phyloP scores from a whole-genome alignment of 2,113 vertebrate genomes.

The Eulemur macaco region DNA sequence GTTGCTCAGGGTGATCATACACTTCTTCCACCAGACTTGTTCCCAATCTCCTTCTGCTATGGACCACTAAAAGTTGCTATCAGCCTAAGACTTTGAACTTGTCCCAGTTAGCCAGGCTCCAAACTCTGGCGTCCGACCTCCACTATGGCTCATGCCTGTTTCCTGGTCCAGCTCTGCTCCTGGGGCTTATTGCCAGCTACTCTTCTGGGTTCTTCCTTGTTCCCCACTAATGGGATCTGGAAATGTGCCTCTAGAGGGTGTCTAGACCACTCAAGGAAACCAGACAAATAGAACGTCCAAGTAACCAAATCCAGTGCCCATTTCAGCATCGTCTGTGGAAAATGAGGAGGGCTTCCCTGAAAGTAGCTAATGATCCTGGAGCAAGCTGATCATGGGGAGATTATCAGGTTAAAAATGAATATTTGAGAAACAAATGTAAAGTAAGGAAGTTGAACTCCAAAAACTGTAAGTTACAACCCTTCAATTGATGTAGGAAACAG shows the following conservation, averaged over 20 bases:
- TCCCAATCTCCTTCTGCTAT: not conserved
- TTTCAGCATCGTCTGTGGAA: not conserved
- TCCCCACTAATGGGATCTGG: not conserved
- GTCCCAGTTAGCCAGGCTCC: not conserved
- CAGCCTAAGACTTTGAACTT: not conserved
- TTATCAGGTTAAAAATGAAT: not conserved
- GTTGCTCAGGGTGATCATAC: not conserved
- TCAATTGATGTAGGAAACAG: not conserved
- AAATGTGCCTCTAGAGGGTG: accelerated
- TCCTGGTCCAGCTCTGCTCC: not conserved
- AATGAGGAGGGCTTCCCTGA: not conserved
- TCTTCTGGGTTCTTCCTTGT: not conserved
- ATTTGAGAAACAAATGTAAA: not conserved
- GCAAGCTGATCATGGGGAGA: not conserved
- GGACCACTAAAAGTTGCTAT: not conserved
- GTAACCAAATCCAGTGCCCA: not conserved
- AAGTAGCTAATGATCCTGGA: not conserved
- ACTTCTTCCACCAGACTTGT: not conserved
- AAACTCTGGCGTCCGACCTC: not conserved
- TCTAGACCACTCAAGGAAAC: not conserved
- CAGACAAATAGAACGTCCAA: not conserved
- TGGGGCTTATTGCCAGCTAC: not conserved
- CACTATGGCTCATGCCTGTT: not conserved
- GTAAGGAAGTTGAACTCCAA: not conserved
- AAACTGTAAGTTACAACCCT: not conserved